Base-by-base conservation (phyloP, 92 coral and sea anemone genomes). In the Meandrina meandrites region DNA sequence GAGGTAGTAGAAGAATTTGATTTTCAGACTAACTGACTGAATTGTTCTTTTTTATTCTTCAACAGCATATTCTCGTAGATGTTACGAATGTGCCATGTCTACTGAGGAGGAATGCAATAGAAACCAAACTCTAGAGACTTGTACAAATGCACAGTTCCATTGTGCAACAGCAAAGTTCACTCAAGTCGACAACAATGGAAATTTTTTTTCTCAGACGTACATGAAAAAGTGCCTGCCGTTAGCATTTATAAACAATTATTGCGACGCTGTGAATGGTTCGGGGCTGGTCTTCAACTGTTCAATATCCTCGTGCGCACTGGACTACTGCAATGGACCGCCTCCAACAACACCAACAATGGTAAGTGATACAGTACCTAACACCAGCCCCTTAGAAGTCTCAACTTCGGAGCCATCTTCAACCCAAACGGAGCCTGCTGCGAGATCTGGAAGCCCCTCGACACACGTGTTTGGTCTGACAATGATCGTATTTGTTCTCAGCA, bases 311-410 rank as follows among this genome's bases (percentile, higher is more conserved):
- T 85, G 88, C 51, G 31, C 45, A 14, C 0, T n/a, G 1, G 82
- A 76, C 64, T 76, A 85, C 47, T 85, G 88, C 76, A 85, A 85
- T 67, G 88, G 88, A 1, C 82, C 81, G 9, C 4, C 82, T 32
- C 88, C 88, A 1, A 60, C 82, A 32, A 77, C 82, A 30, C 62
- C 75, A 14, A 9, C 72, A 11, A 34, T 64, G n/a, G n/a, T n/a
- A n/a, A n/a, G n/a, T 64, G 34, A 16, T 21, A 53, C 80, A 35
- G 42, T 1, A 28, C 12, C 21, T 8, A 3, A 0, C 24, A 75
- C 51, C 22, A 54, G 37, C 14, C 48, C 68, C 45, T 18, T 17
- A 10, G 68, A 73, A 66, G 17, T 1, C 56, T 13, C 71, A 42
- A 73, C 22, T 73, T 18, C 8, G 19, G 71, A 75, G 32, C 8